Evolutionary conservation across 2,113 vertebrate genomes (phyloP).

Genomic region (Caranx melampygus): DNA sequence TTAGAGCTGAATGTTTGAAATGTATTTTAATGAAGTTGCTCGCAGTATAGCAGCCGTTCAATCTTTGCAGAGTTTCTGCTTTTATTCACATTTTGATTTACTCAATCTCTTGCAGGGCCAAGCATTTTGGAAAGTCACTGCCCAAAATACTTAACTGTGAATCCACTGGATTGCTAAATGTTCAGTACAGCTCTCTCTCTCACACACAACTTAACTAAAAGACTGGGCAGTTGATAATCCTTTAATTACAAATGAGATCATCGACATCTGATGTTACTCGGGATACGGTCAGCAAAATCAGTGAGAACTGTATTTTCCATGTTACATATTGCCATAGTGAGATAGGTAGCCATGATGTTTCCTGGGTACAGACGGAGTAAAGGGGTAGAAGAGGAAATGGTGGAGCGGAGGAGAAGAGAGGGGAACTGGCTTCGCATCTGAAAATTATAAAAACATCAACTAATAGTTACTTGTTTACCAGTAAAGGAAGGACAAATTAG

Average conservation of each 20-base stretch:
- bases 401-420: background rate
- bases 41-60: background rate
- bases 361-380: background rate
- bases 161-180: conserved; percentile 19
- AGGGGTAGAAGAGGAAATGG: background rate
- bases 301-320: background rate
- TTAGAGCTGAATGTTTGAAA: conserved; percentile 29
- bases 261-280: background rate
- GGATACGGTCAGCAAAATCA: conserved; percentile 16
- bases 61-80: conserved; percentile 8
- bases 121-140: conserved; percentile 16
- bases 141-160: conserved; percentile 35
- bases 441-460: background rate
- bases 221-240: conserved; percentile 23
- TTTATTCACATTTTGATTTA: conserved; percentile 24
- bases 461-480: background rate
- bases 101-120: background rate
- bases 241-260: conserved; percentile 33
- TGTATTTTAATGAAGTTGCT: background rate
- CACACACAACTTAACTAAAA: conserved; percentile 23
- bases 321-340: background rate
- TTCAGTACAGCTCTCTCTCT: conserved; percentile 23
- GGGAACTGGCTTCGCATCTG: background rate
- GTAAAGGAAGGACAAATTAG: background rate
- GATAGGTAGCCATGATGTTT: background rate